Conservation (phyloP, 1,140 invertebrate species). For the Colletes latitarsis region DNA sequence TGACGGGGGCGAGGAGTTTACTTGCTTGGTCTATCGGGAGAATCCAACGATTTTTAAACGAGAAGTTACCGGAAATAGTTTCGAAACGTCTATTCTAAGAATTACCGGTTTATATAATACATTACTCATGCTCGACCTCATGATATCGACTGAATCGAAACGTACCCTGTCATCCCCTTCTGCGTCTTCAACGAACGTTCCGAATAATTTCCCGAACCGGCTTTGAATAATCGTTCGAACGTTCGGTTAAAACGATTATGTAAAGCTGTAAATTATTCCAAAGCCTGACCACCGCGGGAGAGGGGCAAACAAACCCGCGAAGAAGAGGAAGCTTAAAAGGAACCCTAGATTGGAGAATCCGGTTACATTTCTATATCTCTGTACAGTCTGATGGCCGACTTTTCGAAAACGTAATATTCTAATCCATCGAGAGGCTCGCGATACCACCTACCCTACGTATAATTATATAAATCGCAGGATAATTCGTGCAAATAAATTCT, state of each 20-base stretch:
- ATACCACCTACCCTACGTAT: no score
- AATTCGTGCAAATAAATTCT: no score
- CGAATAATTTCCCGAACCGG: slow-evolving; percentile 10
- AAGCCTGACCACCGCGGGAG: no score
- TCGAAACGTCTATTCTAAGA: background rate
- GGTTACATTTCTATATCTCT: background rate
- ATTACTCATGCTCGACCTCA: background rate
- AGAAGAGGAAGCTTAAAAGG: background rate
- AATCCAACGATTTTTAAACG: background rate
- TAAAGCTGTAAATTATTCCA: slow-evolving; percentile 24
- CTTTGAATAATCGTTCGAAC: slow-evolving; percentile 21
- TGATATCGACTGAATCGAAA: slow-evolving; percentile 8
- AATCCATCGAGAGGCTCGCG: no score
- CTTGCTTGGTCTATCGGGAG: background rate
- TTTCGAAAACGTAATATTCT: no score
- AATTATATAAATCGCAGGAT: no score
- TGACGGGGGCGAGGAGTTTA: background rate
- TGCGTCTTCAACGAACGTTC: background rate
- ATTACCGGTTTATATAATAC: background rate
- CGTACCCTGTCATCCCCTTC: background rate
- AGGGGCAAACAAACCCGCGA: background rate
- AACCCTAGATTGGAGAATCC: no score
- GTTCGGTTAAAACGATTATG: slow-evolving; percentile 15
- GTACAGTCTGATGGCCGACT: no score
- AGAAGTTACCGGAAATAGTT: background rate